These are phyloP conservation scores for Eupsilia transversa DNA, from an alignment of 2,888 invertebrate species.

Conservation along the genomic window DNA sequence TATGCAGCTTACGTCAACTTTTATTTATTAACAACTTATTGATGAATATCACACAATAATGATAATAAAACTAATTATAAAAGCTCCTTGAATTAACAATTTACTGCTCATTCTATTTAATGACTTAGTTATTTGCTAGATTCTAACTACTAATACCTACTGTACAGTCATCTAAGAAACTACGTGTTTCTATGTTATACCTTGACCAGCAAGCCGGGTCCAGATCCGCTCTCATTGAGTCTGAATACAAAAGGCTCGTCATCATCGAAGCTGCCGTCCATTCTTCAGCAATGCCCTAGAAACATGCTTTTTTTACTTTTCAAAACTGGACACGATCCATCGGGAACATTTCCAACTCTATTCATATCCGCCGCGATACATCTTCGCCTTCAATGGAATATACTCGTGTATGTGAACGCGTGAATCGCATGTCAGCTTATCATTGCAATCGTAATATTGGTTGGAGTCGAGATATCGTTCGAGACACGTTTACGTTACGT, in stretches of 20 bases:
- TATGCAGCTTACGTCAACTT: slow-evolving; percentile 23
- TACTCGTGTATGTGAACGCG: slow-evolving; percentile 70
- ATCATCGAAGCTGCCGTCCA: slow-evolving; percentile 85
- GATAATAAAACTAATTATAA: slow-evolving; percentile 2
- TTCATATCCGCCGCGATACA: slow-evolving; percentile 50
- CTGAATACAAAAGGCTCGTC: slow-evolving; percentile 94
- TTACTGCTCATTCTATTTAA: slow-evolving; percentile 33
- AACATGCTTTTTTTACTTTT: slow-evolving; percentile 54
- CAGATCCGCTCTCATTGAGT: slow-evolving; percentile 93
- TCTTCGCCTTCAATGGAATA: slow-evolving; percentile 57
- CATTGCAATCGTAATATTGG: slow-evolving; percentile 69
- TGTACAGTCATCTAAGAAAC: slow-evolving; percentile 4
- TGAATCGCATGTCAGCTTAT: slow-evolving; percentile 78
- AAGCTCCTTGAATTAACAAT: slow-evolving; percentile 23
- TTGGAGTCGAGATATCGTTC: slow-evolving; percentile 66
- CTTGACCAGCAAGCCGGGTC: slow-evolving; percentile 94
- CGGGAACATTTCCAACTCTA: slow-evolving; percentile 43
- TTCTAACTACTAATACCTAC: slow-evolving; percentile 11
- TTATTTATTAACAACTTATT: slow-evolving; percentile 31
- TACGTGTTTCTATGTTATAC: slow-evolving; percentile 79
- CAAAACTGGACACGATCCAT: slow-evolving; percentile 41
- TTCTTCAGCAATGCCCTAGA: slow-evolving; percentile 68
- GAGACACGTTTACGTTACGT: slow-evolving; percentile 71
- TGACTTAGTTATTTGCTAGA: slow-evolving; percentile 17
- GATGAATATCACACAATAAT: slow-evolving; percentile 3